Evolutionary conservation across 2,797 vertebrate genomes (phyloP), one percentile per base, ranked within the genome.

Genomic region (Gymnoscopelus braueri): DNA sequence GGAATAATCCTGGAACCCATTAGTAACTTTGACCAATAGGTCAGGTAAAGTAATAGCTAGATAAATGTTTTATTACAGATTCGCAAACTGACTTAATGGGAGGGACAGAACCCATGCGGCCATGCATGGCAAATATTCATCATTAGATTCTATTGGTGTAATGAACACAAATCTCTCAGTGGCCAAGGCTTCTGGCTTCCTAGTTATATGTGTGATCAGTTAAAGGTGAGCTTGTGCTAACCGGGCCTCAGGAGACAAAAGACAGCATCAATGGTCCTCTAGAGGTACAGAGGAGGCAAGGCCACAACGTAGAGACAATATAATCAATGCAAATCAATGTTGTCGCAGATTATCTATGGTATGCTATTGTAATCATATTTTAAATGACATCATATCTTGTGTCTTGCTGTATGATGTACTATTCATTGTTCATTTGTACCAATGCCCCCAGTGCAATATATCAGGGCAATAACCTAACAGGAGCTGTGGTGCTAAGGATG

Each of bases 61-160:
- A 96, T 97, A 95, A 97, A 97, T 97, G 96, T 96, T 98, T 97
- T 94, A 97, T 96, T 93, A 95, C 93, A 91, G 89, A 95, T 94
- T 94, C 94, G 92, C 93, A 94, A 94, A 94, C 90, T 85, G 92
- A 88, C 94, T 91, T 95, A 95, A 95, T 95, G 92, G 90, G 88
- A 88, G 91, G 93, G 83, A 77, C 82, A 91, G 91, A 93, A 89
- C 90, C 89, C 90, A 87, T 77, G 87, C 87, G 90, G 89, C 81
- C 83, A 81, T 88, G 89, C 88, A 90, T 90, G 78, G 86, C 56
- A 88, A 92, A 92, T 88, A 93, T 92, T 90, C 87, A 90, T 89
- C 88, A 90, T 83, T 83, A 84, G 84, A 90, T 87, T 78, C 79
- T 81, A 77, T 75, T 73, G 87, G 86, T 73, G 79, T 88, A 86